These are phyloP conservation scores for Leptura quadrifasciata DNA, from an alignment of 2,888 invertebrate species.

Conservation along the genomic window DNA sequence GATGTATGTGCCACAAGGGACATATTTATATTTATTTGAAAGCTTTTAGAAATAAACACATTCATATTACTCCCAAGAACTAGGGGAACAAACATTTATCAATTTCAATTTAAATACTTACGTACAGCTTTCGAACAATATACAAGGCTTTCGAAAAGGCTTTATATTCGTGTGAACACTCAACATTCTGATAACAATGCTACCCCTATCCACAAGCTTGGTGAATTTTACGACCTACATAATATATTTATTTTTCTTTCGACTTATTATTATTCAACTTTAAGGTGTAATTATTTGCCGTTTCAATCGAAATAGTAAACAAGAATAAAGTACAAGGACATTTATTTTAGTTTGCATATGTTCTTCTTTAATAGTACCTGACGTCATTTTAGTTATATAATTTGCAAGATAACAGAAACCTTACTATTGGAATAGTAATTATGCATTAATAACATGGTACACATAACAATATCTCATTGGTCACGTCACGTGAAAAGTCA, in stretches of 20 bases:
- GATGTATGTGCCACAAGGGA: background rate
- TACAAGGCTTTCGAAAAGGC: too few relatives aligned
- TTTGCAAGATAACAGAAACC: background rate
- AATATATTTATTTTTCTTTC: too few relatives aligned
- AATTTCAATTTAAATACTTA: background rate
- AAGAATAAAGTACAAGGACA: background rate
- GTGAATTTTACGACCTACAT: too few relatives aligned
- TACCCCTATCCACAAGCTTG: too few relatives aligned
- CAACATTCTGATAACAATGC: too few relatives aligned
- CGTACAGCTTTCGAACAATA: background rate
- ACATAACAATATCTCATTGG: too few relatives aligned
- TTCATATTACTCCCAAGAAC: background rate
- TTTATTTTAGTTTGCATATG: background rate
- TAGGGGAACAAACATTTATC: background rate
- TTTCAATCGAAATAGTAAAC: background rate
- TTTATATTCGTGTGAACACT: too few relatives aligned
- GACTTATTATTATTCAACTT: background rate
- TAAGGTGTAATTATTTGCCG: background rate
- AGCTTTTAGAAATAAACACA: background rate
- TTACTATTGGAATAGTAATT: background rate
- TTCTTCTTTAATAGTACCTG: background rate
- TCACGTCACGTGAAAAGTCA: too few relatives aligned
- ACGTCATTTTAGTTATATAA: background rate
- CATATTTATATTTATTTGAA: background rate
- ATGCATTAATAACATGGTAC: too few relatives aligned